Evolutionary conservation across 2,797 vertebrate genomes (phyloP), one percentile per base, ranked within the genome.

Genomic region (Euthynnus affinis): DNA sequence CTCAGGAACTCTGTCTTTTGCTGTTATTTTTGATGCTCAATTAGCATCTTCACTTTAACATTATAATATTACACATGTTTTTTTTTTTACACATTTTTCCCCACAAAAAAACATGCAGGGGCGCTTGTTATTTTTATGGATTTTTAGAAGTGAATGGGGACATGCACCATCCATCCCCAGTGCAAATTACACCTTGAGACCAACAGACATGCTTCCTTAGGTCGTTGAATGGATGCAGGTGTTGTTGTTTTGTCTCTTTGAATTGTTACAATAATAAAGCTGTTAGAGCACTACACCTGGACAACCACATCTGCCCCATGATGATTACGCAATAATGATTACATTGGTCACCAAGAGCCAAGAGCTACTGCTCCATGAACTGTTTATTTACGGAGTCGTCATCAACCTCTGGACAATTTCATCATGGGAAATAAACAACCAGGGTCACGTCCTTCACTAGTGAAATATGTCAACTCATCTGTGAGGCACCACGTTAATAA

Each of bases 311-410:
- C 74, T 84, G 76, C 65, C 62, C 77, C 5, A 40, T 71, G 83
- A 85, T 86, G 86, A 92, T 91, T 83, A 88, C 76, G 88, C 83
- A 78, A 71, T 88, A 88, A 90, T 90, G 86, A 91, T 91, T 83
- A 84, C 83, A 62, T 22, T 85, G 81, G 81, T 89, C 91, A 87
- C 67, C 40, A 34, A 80, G 84, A 87, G 87, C 84, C 65, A 81
- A 87, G 87, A 90, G 73, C 85, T 83, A 80, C 83, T 40, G 83
- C 87, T 79, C 84, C 85, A 74, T 93, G 83, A 93, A 80, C 90
- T 89, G 92, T 92, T 96, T 97, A 97, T 97, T 97, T 97, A 97
- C 94, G 93, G 90, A 90, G 91, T 95, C 94, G 90, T 93, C 94
- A 91, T 93, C 91, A 94, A 94, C 93, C 92, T 86, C 88, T 86